Percentiles rank a stretch among this genome's conserved stretches.
These are phyloP conservation scores for Lagorchestes hirsutus DNA, from an alignment of 2,797 vertebrate genomes.

Conservation along the genomic window DNA sequence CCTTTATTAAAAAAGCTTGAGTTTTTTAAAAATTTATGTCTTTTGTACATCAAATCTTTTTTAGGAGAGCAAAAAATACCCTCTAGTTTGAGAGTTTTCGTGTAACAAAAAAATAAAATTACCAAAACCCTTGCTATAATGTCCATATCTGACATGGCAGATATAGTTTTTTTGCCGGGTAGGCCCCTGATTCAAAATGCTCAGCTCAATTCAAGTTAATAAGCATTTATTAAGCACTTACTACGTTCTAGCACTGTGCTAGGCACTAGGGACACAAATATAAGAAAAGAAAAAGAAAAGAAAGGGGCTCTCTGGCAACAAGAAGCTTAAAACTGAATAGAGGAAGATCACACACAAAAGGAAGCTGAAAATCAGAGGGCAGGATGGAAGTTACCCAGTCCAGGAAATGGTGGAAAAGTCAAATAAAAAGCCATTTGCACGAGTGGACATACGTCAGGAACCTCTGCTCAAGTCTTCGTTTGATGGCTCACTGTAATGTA, in stretches of 20 bases:
- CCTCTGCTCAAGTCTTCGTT: background rate
- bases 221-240: background rate
- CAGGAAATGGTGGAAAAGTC: background rate
- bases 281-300: background rate
- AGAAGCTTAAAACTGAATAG: background rate
- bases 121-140: background rate
- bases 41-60: background rate
- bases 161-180: background rate
- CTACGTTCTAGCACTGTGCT: background rate
- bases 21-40: background rate
- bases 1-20: background rate
- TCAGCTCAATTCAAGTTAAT: background rate
- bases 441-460: background rate
- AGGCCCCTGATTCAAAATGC: background rate
- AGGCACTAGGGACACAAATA: background rate
- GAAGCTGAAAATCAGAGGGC: background rate
- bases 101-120: background rate
- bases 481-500: background rate
- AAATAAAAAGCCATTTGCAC: background rate
- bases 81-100: background rate
- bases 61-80: background rate
- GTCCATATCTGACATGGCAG: background rate
- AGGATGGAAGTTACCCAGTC: background rate
- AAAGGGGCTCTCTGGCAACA: background rate
- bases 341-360: background rate